These are phyloP conservation scores for Littorina saxatilis DNA, from an alignment of 1,140 invertebrate genomes.

Conservation along the genomic window DNA sequence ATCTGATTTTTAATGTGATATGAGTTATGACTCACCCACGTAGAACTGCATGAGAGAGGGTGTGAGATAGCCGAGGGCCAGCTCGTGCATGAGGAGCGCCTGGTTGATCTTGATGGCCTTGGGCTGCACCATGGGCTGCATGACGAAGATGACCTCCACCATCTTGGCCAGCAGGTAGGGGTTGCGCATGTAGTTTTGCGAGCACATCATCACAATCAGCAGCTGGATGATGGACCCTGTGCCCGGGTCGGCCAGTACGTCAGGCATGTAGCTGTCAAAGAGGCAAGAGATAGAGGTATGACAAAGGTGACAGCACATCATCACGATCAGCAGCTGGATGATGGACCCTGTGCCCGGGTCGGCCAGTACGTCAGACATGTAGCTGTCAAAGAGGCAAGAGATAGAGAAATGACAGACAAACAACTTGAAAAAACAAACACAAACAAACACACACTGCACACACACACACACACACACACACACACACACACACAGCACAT, in stretches of 20 bases:
- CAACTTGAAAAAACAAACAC: too few species aligned
- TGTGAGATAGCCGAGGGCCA: slow-evolving; percentile 88
- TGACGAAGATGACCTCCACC: slow-evolving; percentile 94
- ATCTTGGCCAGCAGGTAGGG: slow-evolving; percentile 95
- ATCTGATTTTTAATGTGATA: too few species aligned
- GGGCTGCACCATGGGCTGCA: slow-evolving; percentile 89
- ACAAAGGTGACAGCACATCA: slow-evolving; percentile 86
- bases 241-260: slow-evolving; percentile 85
- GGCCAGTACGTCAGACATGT: slow-evolving; percentile 84
- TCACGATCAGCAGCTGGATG: slow-evolving; percentile 90
- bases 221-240: slow-evolving; percentile 88
- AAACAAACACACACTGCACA: too few species aligned
- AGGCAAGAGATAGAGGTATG: too few species aligned
- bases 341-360: slow-evolving; percentile 86
- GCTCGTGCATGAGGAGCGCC: slow-evolving; percentile 88
- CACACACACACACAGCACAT: too few species aligned
- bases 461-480: too few species aligned
- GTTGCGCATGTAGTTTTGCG: slow-evolving; percentile 93
- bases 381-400: slow-evolving; percentile 80
- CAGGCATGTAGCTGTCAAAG: slow-evolving; percentile 84
- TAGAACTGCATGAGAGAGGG: slow-evolving; percentile 98
- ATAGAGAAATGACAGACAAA: too few species aligned
- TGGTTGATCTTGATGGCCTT: slow-evolving; percentile 81
- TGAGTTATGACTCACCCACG: slow-evolving; percentile 52
- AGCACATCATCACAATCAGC: slow-evolving; percentile 92